Percentiles rank a stretch among this genome's conserved stretches.
These are phyloP conservation scores for Thinocorus orbignyianus DNA, from an alignment of 2,113 vertebrate species.

Conservation along the genomic window DNA sequence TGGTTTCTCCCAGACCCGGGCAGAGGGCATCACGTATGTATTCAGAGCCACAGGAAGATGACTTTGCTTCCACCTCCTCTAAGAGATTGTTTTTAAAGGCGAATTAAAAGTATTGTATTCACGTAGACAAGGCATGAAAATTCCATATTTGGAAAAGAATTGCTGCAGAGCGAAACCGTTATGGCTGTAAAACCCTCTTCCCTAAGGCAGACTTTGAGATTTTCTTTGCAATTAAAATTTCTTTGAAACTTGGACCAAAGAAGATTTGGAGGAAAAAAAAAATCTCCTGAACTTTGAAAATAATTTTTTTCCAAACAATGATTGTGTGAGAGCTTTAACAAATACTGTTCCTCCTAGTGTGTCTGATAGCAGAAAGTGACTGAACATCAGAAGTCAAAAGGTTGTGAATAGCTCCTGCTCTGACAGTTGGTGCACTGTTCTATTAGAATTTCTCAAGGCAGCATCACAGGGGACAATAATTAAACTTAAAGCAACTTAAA, in stretches of 20 bases:
- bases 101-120: constrained; percentile 61
- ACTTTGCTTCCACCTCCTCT: not conserved
- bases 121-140: constrained; percentile 70
- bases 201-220: constrained; percentile 74
- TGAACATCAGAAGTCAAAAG: not conserved
- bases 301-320: constrained; percentile 58
- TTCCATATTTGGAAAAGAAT: constrained; percentile 70
- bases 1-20: not conserved
- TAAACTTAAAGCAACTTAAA: not conserved
- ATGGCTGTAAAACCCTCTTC: constrained; percentile 63
- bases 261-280: constrained; percentile 68
- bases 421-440: not conserved
- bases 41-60: not conserved
- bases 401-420: not conserved
- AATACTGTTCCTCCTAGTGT: constrained; percentile 25
- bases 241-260: constrained; percentile 78
- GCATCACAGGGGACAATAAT: constrained; percentile 2
- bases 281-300: constrained; percentile 68
- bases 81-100: not conserved
- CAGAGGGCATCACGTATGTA: not conserved
- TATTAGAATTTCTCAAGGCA: not conserved
- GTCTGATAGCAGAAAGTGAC: not conserved
- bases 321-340: constrained; percentile 53
- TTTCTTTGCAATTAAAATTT: constrained; percentile 84
- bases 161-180: constrained; percentile 63